A percentile compares a stretch with the other conserved stretches of the same genome.
Evolutionary conservation across 2,113 vertebrate species (phyloP).

Genomic region (Chrysochloris asiatica): DNA sequence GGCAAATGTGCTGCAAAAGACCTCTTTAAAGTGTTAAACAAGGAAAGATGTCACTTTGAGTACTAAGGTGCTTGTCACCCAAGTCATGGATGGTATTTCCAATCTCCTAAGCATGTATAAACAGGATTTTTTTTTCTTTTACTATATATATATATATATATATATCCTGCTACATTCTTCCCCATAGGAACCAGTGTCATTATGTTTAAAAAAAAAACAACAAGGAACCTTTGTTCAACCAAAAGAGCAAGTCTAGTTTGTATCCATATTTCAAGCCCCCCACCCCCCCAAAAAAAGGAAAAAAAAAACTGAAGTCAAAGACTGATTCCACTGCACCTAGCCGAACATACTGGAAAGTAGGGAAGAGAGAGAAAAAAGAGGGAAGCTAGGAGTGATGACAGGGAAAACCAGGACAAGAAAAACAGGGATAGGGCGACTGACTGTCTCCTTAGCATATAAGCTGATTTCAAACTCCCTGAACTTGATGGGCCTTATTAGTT

Average conservation of each 20-base stretch:
- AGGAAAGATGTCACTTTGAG: no score
- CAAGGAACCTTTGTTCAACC: no score
- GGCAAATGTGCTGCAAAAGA: no score
- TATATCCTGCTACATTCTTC: not conserved
- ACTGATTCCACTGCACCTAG: not conserved
- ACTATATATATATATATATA: no score
- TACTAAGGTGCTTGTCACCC: no score
- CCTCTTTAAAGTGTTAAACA: no score
- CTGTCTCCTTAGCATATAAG: not conserved
- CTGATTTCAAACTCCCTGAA: constrained; percentile 7
- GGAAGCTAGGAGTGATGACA: not conserved
- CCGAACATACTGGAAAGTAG: not conserved
- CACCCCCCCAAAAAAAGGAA: no score
- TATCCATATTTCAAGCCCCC: not conserved
- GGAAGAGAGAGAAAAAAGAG: not conserved
- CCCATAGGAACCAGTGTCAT: not conserved
- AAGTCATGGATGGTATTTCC: no score
- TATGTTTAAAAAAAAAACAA: not conserved
- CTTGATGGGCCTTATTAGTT: not conserved
- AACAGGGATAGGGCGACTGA: not conserved
- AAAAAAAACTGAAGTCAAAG: not conserved
- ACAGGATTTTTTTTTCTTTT: no score
- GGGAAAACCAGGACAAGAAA: not conserved
- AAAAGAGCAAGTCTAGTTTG: not conserved
- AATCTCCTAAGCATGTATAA: no score